Conservation (phyloP, 2,888 invertebrate species). For the Diarsia rubi region DNA sequence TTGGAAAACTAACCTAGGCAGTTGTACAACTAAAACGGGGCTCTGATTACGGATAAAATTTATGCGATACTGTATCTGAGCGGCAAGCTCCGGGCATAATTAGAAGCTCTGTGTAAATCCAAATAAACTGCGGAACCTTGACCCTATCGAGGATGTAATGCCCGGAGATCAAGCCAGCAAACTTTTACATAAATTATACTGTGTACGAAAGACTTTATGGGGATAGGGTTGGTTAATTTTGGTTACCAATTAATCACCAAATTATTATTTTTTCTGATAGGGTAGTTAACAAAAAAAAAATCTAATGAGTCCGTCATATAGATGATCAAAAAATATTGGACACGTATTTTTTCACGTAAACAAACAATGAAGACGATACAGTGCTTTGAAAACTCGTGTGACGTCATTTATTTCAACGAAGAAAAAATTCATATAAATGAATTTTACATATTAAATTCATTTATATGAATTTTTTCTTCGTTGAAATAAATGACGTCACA, state of each 20-base stretch:
- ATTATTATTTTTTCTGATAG: no score
- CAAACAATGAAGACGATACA: no score
- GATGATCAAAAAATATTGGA: no score
- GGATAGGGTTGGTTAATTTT: constrained; percentile 4
- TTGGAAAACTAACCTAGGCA: constrained; percentile 32
- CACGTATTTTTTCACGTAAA: no score
- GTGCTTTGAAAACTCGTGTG: no score
- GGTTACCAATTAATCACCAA: neutral
- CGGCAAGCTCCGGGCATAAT: constrained; percentile 41
- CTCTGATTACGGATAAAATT: constrained; percentile 58
- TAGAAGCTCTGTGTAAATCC: constrained; percentile 45
- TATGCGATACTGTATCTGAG: constrained; percentile 47
- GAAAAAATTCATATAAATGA: neutral
- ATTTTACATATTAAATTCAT: neutral
- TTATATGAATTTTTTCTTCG: no score
- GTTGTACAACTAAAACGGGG: constrained; percentile 42
- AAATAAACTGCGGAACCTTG: constrained; percentile 52
- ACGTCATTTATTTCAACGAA: neutral
- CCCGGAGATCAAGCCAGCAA: constrained; percentile 44
- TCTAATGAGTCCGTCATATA: no score
- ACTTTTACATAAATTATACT: constrained; percentile 58
- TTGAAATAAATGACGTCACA: no score
- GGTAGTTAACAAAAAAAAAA: no score
- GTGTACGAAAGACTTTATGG: constrained; percentile 38
- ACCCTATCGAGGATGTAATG: constrained; percentile 48